Evolutionary conservation across 2,888 invertebrate genomes (phyloP), one percentile per base, ranked within the genome.

Genomic region (Xiphydria camelus): DNA sequence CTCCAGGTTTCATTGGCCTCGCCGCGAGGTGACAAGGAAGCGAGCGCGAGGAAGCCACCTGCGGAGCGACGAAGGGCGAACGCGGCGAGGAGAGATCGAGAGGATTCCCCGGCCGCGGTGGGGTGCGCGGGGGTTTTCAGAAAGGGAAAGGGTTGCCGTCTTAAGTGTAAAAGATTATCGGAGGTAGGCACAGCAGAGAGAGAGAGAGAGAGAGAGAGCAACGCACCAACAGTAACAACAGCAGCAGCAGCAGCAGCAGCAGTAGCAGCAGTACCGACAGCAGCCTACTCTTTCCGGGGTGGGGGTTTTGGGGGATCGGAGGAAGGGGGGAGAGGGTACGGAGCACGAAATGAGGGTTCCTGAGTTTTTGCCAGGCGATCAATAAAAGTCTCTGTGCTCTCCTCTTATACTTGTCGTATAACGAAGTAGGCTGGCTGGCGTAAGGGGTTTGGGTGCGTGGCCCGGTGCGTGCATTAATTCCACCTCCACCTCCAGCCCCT

Each of bases 291-390:
- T 67, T 66, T 66, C 65, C 60, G 54, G 47, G 45, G 52, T n/a
- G n/a, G n/a, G n/a, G n/a, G n/a, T n/a, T n/a, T n/a, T n/a, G n/a
- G n/a, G n/a, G n/a, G n/a, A n/a, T n/a, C 12, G 7, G 15, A 29
- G 12, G 12, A 29, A 29, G 29, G 29, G n/a, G 29, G 29, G 29
- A 29, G 68, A 71, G 72, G 73, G 73, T 61, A 73, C 72, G 70
- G 67, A 70, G 73, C 68, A 73, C 71, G 68, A 74, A 74, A 75
- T 75, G 75, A 74, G 74, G 75, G 75, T 74, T 74, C 69, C 70
- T 69, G 72, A 74, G 73, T 75, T 75, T 75, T 75, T 75, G 74
- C 75, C 70, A 68, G 69, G 62, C 75, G 75, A 74, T 74, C 75
- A 75, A 75, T 74, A 74, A 75, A 75, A 75, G 70, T 73, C 73